Evolutionary conservation across 2,888 invertebrate species (phyloP).

Genomic region (Andrena chrysosceles): DNA sequence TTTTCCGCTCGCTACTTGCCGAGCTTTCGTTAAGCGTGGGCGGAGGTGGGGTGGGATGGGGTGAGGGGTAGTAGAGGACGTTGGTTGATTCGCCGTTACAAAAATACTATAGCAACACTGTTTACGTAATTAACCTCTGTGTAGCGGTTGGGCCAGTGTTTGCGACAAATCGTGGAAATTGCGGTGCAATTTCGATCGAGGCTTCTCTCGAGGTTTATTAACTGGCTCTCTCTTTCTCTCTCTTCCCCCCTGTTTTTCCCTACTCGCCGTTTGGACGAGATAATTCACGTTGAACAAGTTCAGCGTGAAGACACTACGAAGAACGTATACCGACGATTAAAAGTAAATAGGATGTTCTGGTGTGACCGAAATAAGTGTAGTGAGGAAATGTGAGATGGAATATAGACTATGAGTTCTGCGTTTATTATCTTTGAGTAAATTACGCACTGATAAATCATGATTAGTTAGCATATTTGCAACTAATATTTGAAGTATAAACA

Average conservation of each 20-base stretch:
- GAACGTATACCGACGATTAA: neutral
- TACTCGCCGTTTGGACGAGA: conserved; percentile 36
- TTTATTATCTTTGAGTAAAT: no score
- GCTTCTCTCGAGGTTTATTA: conserved; percentile 47
- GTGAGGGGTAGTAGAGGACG: neutral
- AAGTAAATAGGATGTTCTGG: neutral
- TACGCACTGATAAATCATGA: no score
- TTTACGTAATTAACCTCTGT: conserved; percentile 51
- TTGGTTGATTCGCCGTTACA: conserved; percentile 39
- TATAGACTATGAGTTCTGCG: neutral
- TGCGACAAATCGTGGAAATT: conserved; percentile 56
- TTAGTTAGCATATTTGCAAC: no score
- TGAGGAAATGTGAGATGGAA: neutral
- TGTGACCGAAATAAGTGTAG: neutral
- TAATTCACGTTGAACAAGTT: neutral
- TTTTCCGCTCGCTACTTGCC: conserved; percentile 32
- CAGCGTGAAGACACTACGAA: neutral
- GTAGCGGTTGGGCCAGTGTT: conserved; percentile 31
- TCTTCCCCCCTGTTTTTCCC: neutral
- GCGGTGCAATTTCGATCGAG: conserved; percentile 39
- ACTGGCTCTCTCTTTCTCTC: conserved; percentile 18
- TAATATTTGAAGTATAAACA: no score
- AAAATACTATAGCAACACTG: conserved; percentile 41
- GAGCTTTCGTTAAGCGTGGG: neutral
- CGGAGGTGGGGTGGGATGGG: neutral